Evolutionary conservation across 2,113 vertebrate genomes (phyloP).

Genomic region (Gnathonemus longibarbis): DNA sequence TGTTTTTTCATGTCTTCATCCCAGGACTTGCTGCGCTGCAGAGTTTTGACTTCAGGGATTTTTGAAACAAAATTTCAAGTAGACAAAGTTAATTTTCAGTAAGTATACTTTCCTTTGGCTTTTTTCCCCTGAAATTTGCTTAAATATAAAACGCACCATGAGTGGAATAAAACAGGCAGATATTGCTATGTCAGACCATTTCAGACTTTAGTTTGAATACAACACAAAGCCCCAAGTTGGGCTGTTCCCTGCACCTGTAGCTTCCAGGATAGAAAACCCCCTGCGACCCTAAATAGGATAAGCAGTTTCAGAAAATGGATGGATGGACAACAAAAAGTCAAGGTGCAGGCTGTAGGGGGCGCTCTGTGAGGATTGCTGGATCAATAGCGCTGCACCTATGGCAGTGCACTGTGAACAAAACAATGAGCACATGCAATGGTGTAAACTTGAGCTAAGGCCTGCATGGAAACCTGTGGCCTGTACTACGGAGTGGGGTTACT

Average conservation of each 20-base stretch:
- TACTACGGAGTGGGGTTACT: too few species aligned
- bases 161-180: not conserved
- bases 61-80: conserved; percentile 88
- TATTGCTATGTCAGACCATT: not conserved
- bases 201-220: not conserved
- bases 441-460: not conserved
- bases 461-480: not conserved
- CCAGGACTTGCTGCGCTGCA: conserved; percentile 80
- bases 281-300: not conserved
- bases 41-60: conserved; percentile 85
- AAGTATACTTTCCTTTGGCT: conserved; percentile 48
- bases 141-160: not conserved
- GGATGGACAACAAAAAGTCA: not conserved
- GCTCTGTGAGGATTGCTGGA: not conserved
- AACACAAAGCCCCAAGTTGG: not conserved
- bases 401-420: not conserved
- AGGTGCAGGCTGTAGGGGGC: not conserved
- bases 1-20: not conserved
- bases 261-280: not conserved
- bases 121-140: not conserved
- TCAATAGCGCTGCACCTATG: not conserved
- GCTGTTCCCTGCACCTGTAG: not conserved
- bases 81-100: conserved; percentile 91
- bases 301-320: not conserved
- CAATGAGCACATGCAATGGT: not conserved